phyloP scores from a whole-genome alignment of 2,113 vertebrate species.

The Siphamia tubifer region DNA sequence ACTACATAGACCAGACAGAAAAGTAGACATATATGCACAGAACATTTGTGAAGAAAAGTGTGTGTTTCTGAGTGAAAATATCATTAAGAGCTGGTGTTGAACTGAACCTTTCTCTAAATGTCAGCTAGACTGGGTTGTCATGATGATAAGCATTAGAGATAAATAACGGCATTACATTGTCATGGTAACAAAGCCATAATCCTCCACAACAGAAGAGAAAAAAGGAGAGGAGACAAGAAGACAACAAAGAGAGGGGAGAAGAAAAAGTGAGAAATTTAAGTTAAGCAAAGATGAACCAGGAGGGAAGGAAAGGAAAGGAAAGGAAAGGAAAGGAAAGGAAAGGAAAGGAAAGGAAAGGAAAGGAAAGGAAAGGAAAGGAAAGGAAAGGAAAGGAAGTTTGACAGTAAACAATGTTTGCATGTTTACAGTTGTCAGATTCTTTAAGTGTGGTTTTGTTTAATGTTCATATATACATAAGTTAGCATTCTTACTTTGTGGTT shows the following conservation, averaged over 20 bases:
- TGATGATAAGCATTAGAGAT: conserved; percentile 52
- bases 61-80: conserved; percentile 13
- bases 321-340: no score
- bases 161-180: conserved; percentile 56
- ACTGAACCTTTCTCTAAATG: conserved; percentile 68
- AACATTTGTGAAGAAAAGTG: background rate
- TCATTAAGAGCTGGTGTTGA: conserved; percentile 31
- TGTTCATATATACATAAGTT: background rate
- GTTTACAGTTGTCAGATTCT: background rate
- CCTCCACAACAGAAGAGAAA: conserved; percentile 16
- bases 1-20: conserved; percentile 4
- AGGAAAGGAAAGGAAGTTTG: no score
- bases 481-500: conserved; percentile 23
- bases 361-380: no score
- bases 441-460: background rate
- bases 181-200: conserved; percentile 63
- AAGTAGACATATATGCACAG: background rate
- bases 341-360: no score
- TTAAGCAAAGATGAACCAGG: no score
- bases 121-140: conserved; percentile 54
- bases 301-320: no score
- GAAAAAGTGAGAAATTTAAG: no score
- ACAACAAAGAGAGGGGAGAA: background rate
- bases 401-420: background rate
- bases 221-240: background rate